Percentiles rank a stretch among this genome's conserved stretches.
Evolutionary conservation across 2,797 vertebrate genomes (phyloP).

Genomic region (Myiotriccus ornatus): DNA sequence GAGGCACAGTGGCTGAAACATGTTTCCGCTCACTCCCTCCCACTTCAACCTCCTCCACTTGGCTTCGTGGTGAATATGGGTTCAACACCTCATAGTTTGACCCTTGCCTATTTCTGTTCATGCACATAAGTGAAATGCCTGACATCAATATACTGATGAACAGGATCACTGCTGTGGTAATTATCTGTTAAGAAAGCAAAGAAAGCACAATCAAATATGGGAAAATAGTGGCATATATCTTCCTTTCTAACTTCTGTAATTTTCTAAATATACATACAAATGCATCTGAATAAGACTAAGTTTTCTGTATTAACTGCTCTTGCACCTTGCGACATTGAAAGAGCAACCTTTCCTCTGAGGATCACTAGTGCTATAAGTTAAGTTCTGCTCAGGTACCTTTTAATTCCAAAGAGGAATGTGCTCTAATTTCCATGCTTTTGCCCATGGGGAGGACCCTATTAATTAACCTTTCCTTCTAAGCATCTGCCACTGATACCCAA

Average conservation of each 20-base stretch:
- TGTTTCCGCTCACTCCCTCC: slow-evolving; percentile 67
- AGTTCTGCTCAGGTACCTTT: not conserved
- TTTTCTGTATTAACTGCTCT: not conserved
- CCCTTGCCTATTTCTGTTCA: slow-evolving; percentile 84
- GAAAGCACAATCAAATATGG: not conserved
- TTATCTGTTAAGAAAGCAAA: slow-evolving; percentile 78
- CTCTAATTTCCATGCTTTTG: not conserved
- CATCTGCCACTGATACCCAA: not conserved
- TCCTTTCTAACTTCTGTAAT: not conserved
- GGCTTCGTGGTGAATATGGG: slow-evolving; percentile 62
- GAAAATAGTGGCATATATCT: not conserved
- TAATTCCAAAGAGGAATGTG: not conserved
- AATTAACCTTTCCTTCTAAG: not conserved
- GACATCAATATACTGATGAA: slow-evolving; percentile 83
- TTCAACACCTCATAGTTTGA: slow-evolving; percentile 79
- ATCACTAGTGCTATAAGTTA: not conserved
- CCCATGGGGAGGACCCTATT: not conserved
- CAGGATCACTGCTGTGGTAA: slow-evolving; percentile 84
- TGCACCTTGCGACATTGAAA: not conserved
- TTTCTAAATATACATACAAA: not conserved
- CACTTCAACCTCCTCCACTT: slow-evolving; percentile 57
- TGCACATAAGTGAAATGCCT: slow-evolving; percentile 85
- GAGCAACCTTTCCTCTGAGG: not conserved
- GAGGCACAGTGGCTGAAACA: slow-evolving; percentile 31
- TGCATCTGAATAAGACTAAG: not conserved